Base-by-base conservation (phyloP, 2,888 invertebrate species). In the Escarpia spicata region DNA sequence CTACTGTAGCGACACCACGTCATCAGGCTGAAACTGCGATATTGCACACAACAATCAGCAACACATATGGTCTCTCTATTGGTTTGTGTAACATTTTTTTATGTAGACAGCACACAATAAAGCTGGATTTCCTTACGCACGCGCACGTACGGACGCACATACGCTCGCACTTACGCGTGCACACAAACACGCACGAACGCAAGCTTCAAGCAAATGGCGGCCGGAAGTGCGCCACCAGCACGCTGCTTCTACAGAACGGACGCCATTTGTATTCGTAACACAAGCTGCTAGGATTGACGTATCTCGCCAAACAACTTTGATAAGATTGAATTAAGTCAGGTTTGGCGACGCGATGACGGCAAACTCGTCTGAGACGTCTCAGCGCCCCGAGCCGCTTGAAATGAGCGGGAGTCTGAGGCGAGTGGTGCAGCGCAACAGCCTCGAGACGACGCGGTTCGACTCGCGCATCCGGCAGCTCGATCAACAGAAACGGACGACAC, bases 351-450 rank as follows among this genome's bases (percentile, higher is more conserved):
- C 26, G 26, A 75, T 75, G 75, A 75, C 75, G 26, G 75, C 75
- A 4, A 75, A 75, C 6, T 75, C 75, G 26, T 19, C 75, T 19
- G 75, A 75, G 75, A 75, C 75, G 15, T 19, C 19, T 15, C 75
- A 26, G 3, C 75, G 75, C 75, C 75, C 19, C 26, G 19, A 75
- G 75, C 19, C 75, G 75, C 19, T 15, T 26, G 75, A 75, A 19
- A 26, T 75, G 26, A 92, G 89, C 43, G 15, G 60, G 1, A 75
- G 43, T n/a, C 43, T 92, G 45, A 43, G 92, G 26, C 92, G 52
- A 43, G 92, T 45, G 19, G 92, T 45, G 2, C 92, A 92, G 90
- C 92, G 92, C 90, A 92, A 92, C 92, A 44, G 44, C 26, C 90
- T 31, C 26, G 92, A 92, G 92, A 43, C 43, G 44, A 43, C 37